Percentiles rank a stretch among this genome's conserved stretches.
phyloP scores from a whole-genome alignment of 2,888 invertebrate species.

The Yponomeuta malinellus region DNA sequence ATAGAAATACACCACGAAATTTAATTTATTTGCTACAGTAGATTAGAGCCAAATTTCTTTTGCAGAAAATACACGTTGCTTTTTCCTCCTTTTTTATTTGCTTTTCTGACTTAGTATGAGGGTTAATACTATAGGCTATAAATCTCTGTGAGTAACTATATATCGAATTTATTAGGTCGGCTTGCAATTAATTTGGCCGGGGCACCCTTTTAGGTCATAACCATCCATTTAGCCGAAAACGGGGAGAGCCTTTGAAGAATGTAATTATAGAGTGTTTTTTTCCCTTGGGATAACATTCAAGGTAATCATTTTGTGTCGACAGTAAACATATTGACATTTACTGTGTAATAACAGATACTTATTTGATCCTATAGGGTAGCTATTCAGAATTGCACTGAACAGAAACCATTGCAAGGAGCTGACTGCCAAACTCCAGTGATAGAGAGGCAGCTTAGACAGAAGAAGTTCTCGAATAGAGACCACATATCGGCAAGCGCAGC shows the following conservation, averaged over 20 bases:
- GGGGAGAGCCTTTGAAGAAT: background rate
- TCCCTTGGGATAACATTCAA: background rate
- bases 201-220: conserved; percentile 11
- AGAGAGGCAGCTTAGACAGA: too few species aligned
- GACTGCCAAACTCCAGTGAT: too few species aligned
- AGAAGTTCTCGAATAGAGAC: too few species aligned
- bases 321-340: too few species aligned
- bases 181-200: conserved; percentile 32
- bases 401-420: too few species aligned
- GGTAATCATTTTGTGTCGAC: too few species aligned
- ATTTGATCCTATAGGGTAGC: too few species aligned
- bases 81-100: background rate
- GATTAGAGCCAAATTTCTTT: background rate
- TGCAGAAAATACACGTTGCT: background rate
- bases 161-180: conserved; percentile 34
- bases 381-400: too few species aligned
- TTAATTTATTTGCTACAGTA: too few species aligned
- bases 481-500: too few species aligned
- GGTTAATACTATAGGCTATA: conserved; percentile 2
- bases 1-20: too few species aligned
- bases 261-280: background rate
- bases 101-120: background rate
- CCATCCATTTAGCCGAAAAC: background rate
- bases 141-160: conserved; percentile 1
- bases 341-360: too few species aligned